Base-by-base conservation (phyloP, 1,140 invertebrate species). In the Drosophila varians region DNA sequence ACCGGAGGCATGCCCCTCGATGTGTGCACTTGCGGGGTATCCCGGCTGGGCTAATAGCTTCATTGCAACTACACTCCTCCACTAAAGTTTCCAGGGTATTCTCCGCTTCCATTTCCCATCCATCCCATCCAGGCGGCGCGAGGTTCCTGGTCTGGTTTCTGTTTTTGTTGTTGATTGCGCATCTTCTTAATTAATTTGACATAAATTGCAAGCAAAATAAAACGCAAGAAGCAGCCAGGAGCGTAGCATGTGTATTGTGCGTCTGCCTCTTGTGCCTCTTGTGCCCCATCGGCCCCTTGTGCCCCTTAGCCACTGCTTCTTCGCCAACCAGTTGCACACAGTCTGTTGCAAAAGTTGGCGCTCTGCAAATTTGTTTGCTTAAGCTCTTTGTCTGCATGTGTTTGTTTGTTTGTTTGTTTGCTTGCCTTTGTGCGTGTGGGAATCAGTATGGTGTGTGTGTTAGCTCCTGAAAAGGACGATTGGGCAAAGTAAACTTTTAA, bases 121-220 rank as follows among this genome's bases (percentile, higher is more conserved):
- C 2, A 19, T 11, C 16, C 23, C 18, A 11, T 11, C 38, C 65
- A 14, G 26, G 43, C 12, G 38, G 2, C 4, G 21, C 21, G 2
- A 21, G 4, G 21, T 2, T 4, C 4, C 21, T 21, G 21, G n/a
- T n/a, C n/a, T 43, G 11, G 43, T 48, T 31, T 43, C 19, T 34
- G 18, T 11, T 36, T 25, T 21, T 54, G 38, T 43, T 42, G 36
- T 49, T 66, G 21, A 43, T 34, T 77, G 38, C 56, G 73, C 71
- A 79, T 64, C 65, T 62, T 84, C 75, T 73, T 84, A 86, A 84
- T 84, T 84, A 84, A 84, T 86, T 84, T 84, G 79, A 84, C 79
- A 84, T 84, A 84, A 76, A 86, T 84, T 86, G 71, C 73, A 58
- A 55, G 62, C 68, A 65, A 49, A 57, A 52, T 57, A 75, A 53